Base-by-base conservation (phyloP, 2,113 vertebrate species). In the Pterocles burchelli region DNA sequence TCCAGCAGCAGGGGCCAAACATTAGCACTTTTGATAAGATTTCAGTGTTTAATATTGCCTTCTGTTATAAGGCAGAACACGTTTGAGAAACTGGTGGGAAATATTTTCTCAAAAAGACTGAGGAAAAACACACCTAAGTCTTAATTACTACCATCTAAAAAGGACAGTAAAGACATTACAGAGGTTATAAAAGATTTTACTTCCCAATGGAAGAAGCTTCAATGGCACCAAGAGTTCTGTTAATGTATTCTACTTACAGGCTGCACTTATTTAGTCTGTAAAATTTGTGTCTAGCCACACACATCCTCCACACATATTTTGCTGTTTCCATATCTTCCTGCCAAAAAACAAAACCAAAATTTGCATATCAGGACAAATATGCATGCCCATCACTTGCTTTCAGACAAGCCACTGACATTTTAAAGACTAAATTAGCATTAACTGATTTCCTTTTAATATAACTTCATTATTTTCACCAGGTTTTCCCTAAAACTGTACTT, bases 241-340 rank as follows among this genome's bases (percentile, higher is more conserved):
- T 80, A 67, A 68, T 10, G 10, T 38, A n/a, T 71, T 75, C 73
- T 94, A 99, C 99, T 99, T 97, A 99, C 99, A 99, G 97, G 97
- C 97, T 99, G 93, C 98, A 99, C 97, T 99, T 99, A 97, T 99
- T 99, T 86, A 99, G 98, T 98, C 99, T 99, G 98, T 99, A 99
- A 97, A 99, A 99, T 96, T 99, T 99, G 97, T 99, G 99, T 85
- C 99, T 98, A 38, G 99, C 99, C 89, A 99, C 98, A 95, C 99
- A 99, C 98, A 99, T 99, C 96, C 99, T 98, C 98, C 99, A 99
- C 58, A 99, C 98, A 17, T 99, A 99, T 97, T 99, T 99, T 83
- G 99, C 99, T 38, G 99, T 99, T 98, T 99, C 99, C 99, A 99
- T 99, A 98, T 99, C 99, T 97, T 99, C 99, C 99, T 99, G 96